Evolutionary conservation across 2,888 invertebrate genomes (phyloP).

Genomic region (Lasioglossum figueresi): DNA sequence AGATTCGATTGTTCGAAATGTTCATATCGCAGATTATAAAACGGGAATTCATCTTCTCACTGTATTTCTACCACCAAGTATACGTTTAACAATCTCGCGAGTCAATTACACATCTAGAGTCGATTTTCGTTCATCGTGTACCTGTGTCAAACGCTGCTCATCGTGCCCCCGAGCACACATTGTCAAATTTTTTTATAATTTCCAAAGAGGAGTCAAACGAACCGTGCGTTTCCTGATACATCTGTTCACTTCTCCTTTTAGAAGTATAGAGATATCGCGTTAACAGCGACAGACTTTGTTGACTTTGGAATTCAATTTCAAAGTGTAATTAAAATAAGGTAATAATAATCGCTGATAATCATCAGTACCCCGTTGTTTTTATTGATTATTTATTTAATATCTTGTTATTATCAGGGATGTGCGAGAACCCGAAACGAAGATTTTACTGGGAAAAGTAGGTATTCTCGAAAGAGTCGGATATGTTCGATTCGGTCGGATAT

Average conservation of each 20-base stretch:
- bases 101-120: slow-evolving; percentile 17
- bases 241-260: neutral
- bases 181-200: slow-evolving; percentile 8
- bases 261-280: neutral
- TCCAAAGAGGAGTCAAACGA: neutral
- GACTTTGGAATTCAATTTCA: slow-evolving; percentile 9
- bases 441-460: no score
- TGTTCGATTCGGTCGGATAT: no score
- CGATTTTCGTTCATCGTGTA: slow-evolving; percentile 11
- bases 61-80: slow-evolving; percentile 15
- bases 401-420: neutral
- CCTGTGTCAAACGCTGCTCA: slow-evolving; percentile 15
- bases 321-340: slow-evolving; percentile 7
- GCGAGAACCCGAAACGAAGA: no score
- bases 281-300: slow-evolving; percentile 1
- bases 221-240: neutral
- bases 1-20: neutral
- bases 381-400: neutral
- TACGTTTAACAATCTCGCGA: slow-evolving; percentile 11
- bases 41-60: neutral
- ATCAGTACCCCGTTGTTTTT: neutral
- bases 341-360: slow-evolving; percentile 15
- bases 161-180: neutral
- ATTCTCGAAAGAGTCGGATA: no score
- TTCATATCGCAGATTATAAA: neutral